These are phyloP conservation scores for Conus betulinus DNA, from an alignment of 1,140 invertebrate species.

Conservation along the genomic window DNA sequence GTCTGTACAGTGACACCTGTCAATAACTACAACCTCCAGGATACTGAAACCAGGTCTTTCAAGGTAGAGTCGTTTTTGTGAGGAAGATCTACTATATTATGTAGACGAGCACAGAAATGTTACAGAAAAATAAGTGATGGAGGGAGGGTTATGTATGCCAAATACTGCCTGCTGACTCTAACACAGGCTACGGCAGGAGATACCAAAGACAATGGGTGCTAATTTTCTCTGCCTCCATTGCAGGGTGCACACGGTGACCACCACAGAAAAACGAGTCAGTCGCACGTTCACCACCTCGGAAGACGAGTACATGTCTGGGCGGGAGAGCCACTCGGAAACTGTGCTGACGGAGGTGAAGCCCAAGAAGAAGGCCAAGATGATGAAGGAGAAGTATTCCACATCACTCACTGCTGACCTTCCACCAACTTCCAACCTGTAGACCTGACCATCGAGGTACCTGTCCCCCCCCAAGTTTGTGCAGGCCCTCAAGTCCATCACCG, in stretches of 20 bases:
- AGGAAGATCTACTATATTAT: no score
- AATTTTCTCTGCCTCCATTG: not conserved
- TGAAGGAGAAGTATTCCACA: conserved; percentile 61
- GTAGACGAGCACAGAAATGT: no score
- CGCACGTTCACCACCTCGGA: conserved; percentile 56
- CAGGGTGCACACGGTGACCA: conserved; percentile 64
- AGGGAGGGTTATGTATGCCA: no score
- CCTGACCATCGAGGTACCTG: conserved; percentile 71
- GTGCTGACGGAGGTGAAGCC: conserved; percentile 60
- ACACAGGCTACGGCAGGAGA: no score
- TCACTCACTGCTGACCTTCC: conserved; percentile 66
- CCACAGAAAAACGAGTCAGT: conserved; percentile 64
- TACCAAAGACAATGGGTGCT: no score
- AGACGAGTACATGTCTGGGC: conserved; percentile 54
- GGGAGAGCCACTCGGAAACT: conserved; percentile 60
- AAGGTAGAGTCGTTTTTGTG: no score
- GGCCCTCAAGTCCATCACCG: conserved; percentile 72
- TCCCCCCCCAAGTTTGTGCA: conserved; percentile 93
- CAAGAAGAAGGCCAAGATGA: conserved; percentile 51
- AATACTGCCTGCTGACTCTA: no score
- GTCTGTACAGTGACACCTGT: no score
- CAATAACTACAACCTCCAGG: no score
- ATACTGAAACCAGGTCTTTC: no score
- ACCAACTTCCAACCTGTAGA: conserved; percentile 71
- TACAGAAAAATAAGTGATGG: no score